Evolutionary conservation across 2,113 vertebrate species (phyloP).

Genomic region (Hippocampus mohnikei): DNA sequence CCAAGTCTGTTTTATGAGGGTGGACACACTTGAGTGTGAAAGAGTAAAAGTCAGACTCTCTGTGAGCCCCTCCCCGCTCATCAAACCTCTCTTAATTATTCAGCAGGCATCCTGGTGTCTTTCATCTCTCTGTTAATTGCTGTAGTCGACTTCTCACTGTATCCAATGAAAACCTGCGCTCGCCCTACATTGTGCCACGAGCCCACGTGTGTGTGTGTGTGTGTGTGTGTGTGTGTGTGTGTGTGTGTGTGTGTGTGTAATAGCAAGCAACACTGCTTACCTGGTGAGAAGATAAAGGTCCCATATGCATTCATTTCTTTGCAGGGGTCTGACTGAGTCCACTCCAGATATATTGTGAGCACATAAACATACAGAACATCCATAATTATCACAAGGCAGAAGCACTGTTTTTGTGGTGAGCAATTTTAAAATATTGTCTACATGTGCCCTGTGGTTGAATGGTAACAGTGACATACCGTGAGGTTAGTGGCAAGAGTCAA

Average conservation of each 20-base stretch:
- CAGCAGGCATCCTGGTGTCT: constrained; percentile 66
- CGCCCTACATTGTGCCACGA: constrained; percentile 37
- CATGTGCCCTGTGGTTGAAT: too few species aligned
- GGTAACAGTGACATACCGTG: too few species aligned
- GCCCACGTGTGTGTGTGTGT: constrained; percentile 6
- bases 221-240: constrained; percentile 4
- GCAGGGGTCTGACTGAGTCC: background rate
- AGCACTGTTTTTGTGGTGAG: too few species aligned
- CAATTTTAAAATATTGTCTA: too few species aligned
- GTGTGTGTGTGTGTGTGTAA: background rate
- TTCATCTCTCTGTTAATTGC: constrained; percentile 75
- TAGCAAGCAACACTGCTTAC: constrained; percentile 5
- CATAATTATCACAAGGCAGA: too few species aligned
- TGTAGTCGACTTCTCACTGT: constrained; percentile 62
- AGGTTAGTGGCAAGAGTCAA: too few species aligned
- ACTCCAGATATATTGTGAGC: background rate
- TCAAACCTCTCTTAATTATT: constrained; percentile 73
- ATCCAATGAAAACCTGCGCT: constrained; percentile 51
- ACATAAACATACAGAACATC: too few species aligned
- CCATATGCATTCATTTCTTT: background rate
- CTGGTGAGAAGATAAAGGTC: constrained; percentile 1
- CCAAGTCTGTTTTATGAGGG: constrained; percentile 23
- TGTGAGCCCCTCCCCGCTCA: constrained; percentile 51
- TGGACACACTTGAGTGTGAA: constrained; percentile 34
- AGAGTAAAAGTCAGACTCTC: constrained; percentile 33